These are phyloP conservation scores for Anoplopoma fimbria DNA, from an alignment of 2,113 vertebrate species.

Conservation along the genomic window DNA sequence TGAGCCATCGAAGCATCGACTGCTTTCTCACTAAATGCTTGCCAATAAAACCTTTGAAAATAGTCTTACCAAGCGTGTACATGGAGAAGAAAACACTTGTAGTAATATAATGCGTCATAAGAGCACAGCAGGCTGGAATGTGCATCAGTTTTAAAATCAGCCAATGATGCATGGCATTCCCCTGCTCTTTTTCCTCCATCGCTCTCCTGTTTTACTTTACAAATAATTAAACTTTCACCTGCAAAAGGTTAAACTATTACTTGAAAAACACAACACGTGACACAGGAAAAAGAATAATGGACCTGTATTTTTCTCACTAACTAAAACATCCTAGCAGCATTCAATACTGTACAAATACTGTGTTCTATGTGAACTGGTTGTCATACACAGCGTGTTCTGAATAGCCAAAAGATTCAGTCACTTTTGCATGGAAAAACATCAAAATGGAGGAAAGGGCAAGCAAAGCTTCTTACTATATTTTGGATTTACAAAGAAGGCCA, in stretches of 20 bases:
- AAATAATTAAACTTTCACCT: background rate
- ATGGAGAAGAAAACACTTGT: conserved; percentile 43
- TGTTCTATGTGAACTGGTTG: background rate
- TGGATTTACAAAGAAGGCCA: background rate
- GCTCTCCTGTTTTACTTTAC: background rate
- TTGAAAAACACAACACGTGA: background rate
- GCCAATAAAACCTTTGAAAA: conserved; percentile 55
- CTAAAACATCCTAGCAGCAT: background rate
- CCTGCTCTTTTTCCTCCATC: background rate
- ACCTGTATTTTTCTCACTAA: background rate
- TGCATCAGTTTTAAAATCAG: background rate
- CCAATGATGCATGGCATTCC: conserved; percentile 6
- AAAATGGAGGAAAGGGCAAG: background rate
- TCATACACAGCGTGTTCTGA: background rate
- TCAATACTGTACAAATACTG: no score
- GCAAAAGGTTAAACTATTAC: background rate
- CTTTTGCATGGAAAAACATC: background rate
- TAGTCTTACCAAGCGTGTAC: conserved; percentile 24
- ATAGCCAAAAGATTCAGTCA: background rate
- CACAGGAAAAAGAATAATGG: background rate
- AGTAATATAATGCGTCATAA: conserved; percentile 45
- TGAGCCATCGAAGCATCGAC: conserved; percentile 28
- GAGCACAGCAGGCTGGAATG: background rate
- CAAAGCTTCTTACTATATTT: background rate
- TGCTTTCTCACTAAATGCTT: conserved; percentile 40